These are phyloP conservation scores for Cyanocitta stelleri DNA, from an alignment of 2,113 vertebrate genomes.

Conservation along the genomic window DNA sequence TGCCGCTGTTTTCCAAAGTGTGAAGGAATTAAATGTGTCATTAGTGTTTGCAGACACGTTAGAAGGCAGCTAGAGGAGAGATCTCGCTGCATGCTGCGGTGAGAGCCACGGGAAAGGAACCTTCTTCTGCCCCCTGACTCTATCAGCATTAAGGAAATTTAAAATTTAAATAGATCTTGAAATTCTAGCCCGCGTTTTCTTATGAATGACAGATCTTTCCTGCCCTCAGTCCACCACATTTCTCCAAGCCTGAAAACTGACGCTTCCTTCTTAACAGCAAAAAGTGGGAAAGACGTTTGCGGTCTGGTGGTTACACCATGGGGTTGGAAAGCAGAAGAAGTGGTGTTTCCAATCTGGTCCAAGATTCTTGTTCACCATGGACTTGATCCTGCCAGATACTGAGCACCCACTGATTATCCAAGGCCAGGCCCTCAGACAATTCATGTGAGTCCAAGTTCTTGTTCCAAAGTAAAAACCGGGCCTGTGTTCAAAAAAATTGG, in stretches of 20 bases:
- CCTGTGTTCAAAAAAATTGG: constrained; percentile 14
- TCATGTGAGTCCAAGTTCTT: constrained; percentile 50
- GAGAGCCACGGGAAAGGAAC: background rate
- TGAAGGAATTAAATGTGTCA: constrained; percentile 20
- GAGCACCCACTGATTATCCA: constrained; percentile 44
- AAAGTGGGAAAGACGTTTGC: constrained; percentile 54
- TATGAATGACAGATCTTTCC: constrained; percentile 53
- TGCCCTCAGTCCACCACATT: constrained; percentile 35
- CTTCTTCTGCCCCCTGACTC: background rate
- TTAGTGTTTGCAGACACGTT: constrained; percentile 7
- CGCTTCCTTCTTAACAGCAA: constrained; percentile 51
- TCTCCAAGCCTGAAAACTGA: constrained; percentile 47
- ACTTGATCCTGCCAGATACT: constrained; percentile 38
- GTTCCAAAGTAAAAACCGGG: constrained; percentile 51
- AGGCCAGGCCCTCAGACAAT: constrained; percentile 38
- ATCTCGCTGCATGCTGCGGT: background rate
- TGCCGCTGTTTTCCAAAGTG: background rate
- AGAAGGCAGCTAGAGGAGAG: background rate
- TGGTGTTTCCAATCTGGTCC: constrained; percentile 28
- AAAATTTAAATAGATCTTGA: constrained; percentile 23
- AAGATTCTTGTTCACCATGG: constrained; percentile 28
- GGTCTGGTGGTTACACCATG: constrained; percentile 28
- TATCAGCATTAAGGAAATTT: background rate
- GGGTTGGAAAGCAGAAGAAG: background rate
- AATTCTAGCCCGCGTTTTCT: background rate